phyloP scores from a whole-genome alignment of 2,113 vertebrate genomes.

The Solenodon paradoxus region DNA sequence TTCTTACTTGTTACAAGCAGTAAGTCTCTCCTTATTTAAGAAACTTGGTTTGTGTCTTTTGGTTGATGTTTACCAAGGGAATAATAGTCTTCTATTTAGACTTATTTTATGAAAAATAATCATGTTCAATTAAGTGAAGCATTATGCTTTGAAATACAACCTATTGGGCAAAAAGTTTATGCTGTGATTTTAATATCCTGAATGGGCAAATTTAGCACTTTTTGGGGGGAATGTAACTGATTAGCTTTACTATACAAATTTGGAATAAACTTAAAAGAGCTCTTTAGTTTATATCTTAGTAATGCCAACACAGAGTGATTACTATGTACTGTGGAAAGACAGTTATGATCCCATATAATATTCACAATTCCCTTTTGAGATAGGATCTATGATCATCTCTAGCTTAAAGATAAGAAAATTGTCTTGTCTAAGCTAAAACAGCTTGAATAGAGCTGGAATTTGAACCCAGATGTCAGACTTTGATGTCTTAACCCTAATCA shows the following conservation, averaged over 20 bases:
- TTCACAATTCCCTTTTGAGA: neutral
- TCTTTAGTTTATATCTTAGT: slow-evolving; percentile 19
- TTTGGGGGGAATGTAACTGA: slow-evolving; percentile 2
- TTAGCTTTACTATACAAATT: slow-evolving; percentile 4
- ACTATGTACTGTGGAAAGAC: neutral
- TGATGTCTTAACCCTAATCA: neutral
- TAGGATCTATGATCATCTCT: neutral
- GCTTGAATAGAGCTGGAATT: neutral
- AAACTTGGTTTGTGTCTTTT: too few relatives aligned
- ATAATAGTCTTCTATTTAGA: neutral
- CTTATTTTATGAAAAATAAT: slow-evolving; percentile 33
- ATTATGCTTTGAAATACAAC: slow-evolving; percentile 34
- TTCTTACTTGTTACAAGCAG: too few relatives aligned
- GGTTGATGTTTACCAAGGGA: too few relatives aligned
- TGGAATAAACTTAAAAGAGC: neutral
- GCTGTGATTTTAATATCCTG: neutral
- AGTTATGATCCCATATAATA: neutral
- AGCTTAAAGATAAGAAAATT: neutral
- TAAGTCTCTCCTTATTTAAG: too few relatives aligned
- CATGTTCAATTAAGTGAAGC: slow-evolving; percentile 6
- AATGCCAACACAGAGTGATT: neutral
- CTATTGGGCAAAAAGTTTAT: slow-evolving; percentile 29
- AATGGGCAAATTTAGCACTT: neutral
- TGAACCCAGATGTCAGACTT: neutral
- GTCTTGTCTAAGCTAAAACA: slow-evolving; percentile 21